Evolutionary conservation across 1,140 invertebrate genomes (phyloP).

Genomic region (Drosophila lacertosa): DNA sequence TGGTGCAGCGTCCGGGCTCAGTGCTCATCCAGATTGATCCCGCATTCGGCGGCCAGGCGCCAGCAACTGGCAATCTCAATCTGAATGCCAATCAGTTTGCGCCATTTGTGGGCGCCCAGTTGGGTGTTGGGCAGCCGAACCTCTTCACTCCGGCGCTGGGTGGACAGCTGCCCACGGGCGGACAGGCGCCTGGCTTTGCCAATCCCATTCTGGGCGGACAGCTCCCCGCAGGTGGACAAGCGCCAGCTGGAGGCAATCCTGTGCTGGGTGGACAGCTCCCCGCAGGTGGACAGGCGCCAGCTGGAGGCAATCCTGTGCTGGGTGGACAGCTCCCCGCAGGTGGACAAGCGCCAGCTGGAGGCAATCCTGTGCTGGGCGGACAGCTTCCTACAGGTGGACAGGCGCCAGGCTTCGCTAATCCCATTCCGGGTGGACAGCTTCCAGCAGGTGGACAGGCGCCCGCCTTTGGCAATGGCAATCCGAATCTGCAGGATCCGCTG

Average conservation of each 20-base stretch:
- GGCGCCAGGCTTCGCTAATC: background rate
- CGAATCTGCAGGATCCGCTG: too few relatives aligned
- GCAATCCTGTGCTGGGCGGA: background rate
- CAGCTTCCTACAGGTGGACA: background rate
- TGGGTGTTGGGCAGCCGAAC: constrained; percentile 24
- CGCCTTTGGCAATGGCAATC: constrained; percentile 11
- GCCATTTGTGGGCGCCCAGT: constrained; percentile 22
- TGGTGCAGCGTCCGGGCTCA: constrained; percentile 22
- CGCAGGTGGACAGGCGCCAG: background rate
- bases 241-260: background rate
- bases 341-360: background rate
- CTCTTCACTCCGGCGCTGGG: constrained; percentile 13
- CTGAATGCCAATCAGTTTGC: constrained; percentile 27
- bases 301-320: background rate
- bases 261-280: constrained; percentile 2
- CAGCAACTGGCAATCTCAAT: constrained; percentile 7
- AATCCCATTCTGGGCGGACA: constrained; percentile 20
- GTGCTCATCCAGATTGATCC: constrained; percentile 46
- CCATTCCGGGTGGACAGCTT: constrained; percentile 11
- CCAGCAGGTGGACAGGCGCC: background rate
- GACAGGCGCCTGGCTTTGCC: background rate
- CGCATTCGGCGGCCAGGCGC: constrained; percentile 37
- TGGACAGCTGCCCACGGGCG: background rate
- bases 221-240: background rate
- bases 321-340: background rate